phyloP scores from a whole-genome alignment of 2,888 invertebrate species.

The Ctenicera cuprea region DNA sequence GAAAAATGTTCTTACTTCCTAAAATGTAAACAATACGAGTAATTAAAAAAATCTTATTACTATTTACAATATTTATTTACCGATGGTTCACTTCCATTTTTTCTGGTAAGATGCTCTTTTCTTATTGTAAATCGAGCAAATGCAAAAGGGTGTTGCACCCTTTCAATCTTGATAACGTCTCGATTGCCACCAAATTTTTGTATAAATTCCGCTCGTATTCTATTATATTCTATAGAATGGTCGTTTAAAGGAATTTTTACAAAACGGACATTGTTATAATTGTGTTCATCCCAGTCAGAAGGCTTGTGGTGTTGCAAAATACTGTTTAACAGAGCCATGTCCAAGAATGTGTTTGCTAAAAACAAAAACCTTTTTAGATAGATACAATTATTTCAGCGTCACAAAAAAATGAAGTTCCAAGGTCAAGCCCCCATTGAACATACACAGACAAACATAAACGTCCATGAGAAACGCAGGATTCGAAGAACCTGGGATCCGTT shows the following conservation, averaged over 20 bases:
- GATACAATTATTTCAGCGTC: not conserved
- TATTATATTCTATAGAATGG: not conserved
- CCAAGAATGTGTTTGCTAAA: not conserved
- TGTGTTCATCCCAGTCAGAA: not conserved
- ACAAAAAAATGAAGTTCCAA: no score
- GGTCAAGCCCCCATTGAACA: no score
- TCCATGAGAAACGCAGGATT: no score
- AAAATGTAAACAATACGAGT: not conserved
- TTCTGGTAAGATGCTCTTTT: not conserved
- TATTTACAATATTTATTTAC: not conserved
- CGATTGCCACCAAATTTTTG: not conserved
- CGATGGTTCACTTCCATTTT: not conserved
- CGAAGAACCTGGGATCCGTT: no score
- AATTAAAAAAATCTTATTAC: not conserved
- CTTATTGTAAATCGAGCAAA: slow-evolving; percentile 39
- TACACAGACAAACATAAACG: no score
- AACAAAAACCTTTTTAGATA: not conserved
- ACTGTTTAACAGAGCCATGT: not conserved
- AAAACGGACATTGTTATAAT: slow-evolving; percentile 3
- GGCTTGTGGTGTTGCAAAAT: slow-evolving; percentile 10
- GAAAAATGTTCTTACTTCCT: not conserved
- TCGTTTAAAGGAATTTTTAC: not conserved
- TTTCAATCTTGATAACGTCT: slow-evolving; percentile 31
- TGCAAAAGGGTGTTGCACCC: slow-evolving; percentile 53
- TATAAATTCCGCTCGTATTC: not conserved